These are phyloP conservation scores for Nycticryphes semicollaris DNA, from an alignment of 2,113 vertebrate genomes.

Conservation along the genomic window DNA sequence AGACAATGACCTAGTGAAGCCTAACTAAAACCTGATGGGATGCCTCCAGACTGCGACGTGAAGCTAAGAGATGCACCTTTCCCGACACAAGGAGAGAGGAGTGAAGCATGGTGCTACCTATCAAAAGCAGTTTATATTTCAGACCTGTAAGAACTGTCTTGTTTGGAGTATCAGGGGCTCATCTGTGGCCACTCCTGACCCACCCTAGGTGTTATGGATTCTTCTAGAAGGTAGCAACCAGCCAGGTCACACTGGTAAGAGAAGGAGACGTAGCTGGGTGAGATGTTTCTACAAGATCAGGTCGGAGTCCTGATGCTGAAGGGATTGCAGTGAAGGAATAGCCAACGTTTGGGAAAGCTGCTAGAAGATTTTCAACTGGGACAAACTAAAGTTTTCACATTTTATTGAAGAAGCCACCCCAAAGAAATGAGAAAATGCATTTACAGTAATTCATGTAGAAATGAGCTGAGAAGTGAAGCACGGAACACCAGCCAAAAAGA, in stretches of 20 bases:
- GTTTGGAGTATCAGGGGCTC: not conserved
- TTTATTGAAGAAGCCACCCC: not conserved
- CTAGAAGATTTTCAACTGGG: not conserved
- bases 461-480: not conserved
- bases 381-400: not conserved
- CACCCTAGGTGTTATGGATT: not conserved
- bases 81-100: not conserved
- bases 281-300: not conserved
- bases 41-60: not conserved
- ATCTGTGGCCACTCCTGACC: not conserved
- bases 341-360: not conserved
- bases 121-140: not conserved
- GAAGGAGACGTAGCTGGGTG: not conserved
- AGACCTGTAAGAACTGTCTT: not conserved
- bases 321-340: not conserved
- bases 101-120: not conserved
- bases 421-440: not conserved
- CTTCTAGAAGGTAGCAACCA: not conserved
- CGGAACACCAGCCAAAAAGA: not conserved
- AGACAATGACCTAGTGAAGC: not conserved
- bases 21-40: conserved; percentile 25
- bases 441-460: not conserved
- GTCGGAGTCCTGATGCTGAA: not conserved
- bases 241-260: not conserved
- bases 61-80: not conserved